A percentile compares a stretch with the other conserved stretches of the same genome.
phyloP scores from a whole-genome alignment of 53 echinoderm and acorn worm species.

The Apostichopus leukothele region DNA sequence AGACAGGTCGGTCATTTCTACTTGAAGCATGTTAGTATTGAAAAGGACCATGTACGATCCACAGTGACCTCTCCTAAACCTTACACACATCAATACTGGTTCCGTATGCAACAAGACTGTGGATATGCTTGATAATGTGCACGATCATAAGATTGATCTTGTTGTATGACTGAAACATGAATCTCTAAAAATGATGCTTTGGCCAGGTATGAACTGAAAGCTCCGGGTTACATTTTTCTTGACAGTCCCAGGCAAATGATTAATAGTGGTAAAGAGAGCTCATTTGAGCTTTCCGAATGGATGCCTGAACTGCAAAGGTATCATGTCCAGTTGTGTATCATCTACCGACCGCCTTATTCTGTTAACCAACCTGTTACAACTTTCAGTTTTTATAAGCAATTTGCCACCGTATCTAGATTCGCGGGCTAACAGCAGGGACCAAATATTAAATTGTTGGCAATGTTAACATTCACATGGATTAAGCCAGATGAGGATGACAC shows the following conservation, averaged over 20 bases:
- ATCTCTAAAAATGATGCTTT: not conserved
- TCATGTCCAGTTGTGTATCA: not conserved
- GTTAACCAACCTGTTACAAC: too few species aligned
- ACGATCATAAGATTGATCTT: constrained; percentile 12
- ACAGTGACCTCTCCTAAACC: not conserved
- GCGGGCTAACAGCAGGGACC: too few species aligned
- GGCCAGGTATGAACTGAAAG: too few species aligned
- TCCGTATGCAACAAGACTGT: not conserved
- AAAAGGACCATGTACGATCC: too few species aligned
- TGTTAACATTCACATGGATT: too few species aligned
- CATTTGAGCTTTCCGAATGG: constrained; percentile 11
- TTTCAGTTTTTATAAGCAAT: too few species aligned
- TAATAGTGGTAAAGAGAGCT: not conserved
- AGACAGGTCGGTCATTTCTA: too few species aligned
- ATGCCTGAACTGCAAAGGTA: not conserved
- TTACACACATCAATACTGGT: constrained; percentile 1
- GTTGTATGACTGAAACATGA: constrained; percentile 16
- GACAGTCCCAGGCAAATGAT: not conserved
- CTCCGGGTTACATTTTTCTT: too few species aligned
- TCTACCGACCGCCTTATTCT: not conserved
- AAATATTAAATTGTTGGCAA: too few species aligned
- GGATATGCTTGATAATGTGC: constrained; percentile 3
- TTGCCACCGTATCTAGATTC: too few species aligned
- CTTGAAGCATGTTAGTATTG: too few species aligned
- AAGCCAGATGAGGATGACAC: too few species aligned